Base-by-base conservation (phyloP, 2,113 vertebrate genomes). In the Equus quagga region DNA sequence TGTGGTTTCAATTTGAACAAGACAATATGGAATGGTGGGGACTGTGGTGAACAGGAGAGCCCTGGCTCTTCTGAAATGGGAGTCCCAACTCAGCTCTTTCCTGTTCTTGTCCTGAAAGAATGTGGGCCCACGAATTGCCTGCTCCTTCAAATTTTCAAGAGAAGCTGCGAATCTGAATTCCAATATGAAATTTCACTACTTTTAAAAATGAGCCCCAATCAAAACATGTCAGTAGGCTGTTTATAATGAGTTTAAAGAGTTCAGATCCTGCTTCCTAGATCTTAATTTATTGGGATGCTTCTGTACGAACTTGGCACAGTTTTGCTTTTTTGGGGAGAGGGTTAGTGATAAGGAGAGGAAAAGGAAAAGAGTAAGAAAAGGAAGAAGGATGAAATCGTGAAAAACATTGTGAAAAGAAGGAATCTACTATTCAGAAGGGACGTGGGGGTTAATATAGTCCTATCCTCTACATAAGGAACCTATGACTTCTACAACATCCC, bases 141-240 rank as follows among this genome's bases (percentile, higher is more conserved):
- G 26, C 58, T 76, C 31, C 86, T 88, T 88, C 82, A 51, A 24
- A 88, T 80, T 83, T 86, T 81, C 65, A 78, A 97, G 92, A 79
- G 69, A 94, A 12, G 5, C 67, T 31, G 17, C 36, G 65, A 85
- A 65, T 76, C 46, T 60, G 58, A 49, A 91, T 87, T 92, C 72
- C 94, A 79, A 88, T 76, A 75, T 87, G 76, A 54, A 85, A 85
- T 69, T 41, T 82, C 49, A 13, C 23, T n/a, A 26, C 64, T 76
- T 69, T 49, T 12, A 90, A 92, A 90, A 75, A 54, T 64, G 44
- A 76, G 36, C 72, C 56, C 17, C 31, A 41, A 23, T 87, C 33
- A 33, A 90, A 92, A 70, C 21, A 46, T 9, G 80, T 58, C 69
- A 84, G 14, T 28, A 89, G 58, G 46, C 56, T 60, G n/a, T 67